Base-by-base conservation (phyloP, 1,140 invertebrate genomes). In the Hirudo medicinalis region DNA sequence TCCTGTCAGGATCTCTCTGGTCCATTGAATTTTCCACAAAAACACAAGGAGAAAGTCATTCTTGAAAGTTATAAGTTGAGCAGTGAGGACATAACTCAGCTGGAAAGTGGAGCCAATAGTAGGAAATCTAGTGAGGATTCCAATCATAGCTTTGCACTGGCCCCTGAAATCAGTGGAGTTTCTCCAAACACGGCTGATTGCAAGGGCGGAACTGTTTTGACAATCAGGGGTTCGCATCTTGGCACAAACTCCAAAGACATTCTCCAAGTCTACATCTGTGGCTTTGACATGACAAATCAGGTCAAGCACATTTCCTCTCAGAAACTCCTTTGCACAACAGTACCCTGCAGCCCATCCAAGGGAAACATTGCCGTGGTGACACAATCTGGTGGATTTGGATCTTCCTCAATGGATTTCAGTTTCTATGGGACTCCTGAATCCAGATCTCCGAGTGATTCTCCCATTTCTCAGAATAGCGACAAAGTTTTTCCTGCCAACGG, bases 301-400 rank as follows among this genome's bases (percentile, higher is more conserved):
- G 32, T 74, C 17, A 71, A 74, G 53, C 71, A 74, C 68, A 53
- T 74, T n/a, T 74, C 74, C 9, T 49, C 57, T 40, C 25, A 29
- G 19, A 74, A 74, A 53, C 25, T 74, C 15, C 43, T 54, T 27
- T 74, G 74, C 53, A 74, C 27, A 19, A 72, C 74, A 9, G 3
- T 13, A 5, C 74, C 72, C n/a, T 67, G 67, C 22, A 27, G 57
- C n/a, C 67, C 40, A 0, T 73, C 66, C 29, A 67, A 25, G 9
- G 74, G 74, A n/a, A 70, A 55, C 20, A 53, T 74, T 43, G 54
- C 57, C 25, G 4, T 74, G 19, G 74, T 70, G 54, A 74, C 74
- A 29, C 25, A 54, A n/a, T 70, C 53, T 8, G 72, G 74, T 6
- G 74, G 74, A 0, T 32, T 49, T 6, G 70, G 54, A 32, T 22